Conservation (phyloP, 2,888 invertebrate genomes). For the Chrysotoxum bicinctum region DNA sequence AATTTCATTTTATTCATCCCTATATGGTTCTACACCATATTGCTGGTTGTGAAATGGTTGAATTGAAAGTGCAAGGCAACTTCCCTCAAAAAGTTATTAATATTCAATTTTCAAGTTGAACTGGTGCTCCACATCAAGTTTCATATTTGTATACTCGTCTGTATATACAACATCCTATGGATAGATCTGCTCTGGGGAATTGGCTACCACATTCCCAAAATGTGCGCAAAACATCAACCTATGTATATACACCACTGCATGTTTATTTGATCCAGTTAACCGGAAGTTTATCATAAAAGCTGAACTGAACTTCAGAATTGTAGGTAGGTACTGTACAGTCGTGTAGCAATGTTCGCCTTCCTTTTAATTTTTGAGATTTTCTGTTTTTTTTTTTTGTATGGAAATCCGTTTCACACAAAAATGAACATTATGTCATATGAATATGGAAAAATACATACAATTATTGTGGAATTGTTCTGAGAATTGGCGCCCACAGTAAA, state of each 20-base stretch:
- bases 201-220: conserved; percentile 1
- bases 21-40: conserved; percentile 1
- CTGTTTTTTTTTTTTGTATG: not conserved
- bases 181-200: conserved; percentile 13
- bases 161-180: not conserved
- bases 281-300: conserved; percentile 47
- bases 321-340: not conserved
- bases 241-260: conserved; percentile 24
- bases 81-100: conserved; percentile 52
- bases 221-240: conserved; percentile 1
- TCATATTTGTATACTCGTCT: not conserved
- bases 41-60: conserved; percentile 1
- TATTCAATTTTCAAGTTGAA: conserved; percentile 55
- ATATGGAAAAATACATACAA: not conserved
- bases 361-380: not conserved
- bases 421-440: not conserved
- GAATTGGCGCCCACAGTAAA: not conserved
- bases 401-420: conserved; percentile 28
- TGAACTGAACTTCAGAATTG: conserved; percentile 23
- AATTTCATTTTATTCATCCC: conserved; percentile 10
- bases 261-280: conserved; percentile 51
- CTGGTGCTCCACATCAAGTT: not conserved
- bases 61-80: not conserved
- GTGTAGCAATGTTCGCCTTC: conserved; percentile 1
- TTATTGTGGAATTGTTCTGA: not conserved